Evolutionary conservation across 2,888 invertebrate genomes (phyloP).

Genomic region (Tipula vernalis): DNA sequence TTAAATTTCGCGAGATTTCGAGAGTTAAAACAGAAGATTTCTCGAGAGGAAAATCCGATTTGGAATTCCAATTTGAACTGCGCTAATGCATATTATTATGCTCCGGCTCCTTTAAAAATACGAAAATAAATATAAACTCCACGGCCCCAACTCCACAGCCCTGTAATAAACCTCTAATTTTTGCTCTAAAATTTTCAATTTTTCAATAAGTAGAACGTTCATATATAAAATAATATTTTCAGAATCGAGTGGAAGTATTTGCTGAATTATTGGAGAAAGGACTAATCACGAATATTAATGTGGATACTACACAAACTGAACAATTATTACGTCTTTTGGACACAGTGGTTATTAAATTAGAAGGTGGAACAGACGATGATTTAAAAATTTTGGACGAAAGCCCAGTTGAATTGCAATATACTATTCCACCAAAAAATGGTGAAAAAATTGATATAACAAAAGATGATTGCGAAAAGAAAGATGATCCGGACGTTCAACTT

Average conservation of each 20-base stretch:
- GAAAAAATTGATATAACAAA: conserved; percentile 14
- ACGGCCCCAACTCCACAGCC: too few relatives aligned
- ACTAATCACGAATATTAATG: conserved; percentile 60
- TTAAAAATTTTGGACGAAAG: conserved; percentile 71
- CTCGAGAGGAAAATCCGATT: too few relatives aligned
- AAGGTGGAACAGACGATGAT: conserved; percentile 86
- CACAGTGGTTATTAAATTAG: conserved; percentile 91
- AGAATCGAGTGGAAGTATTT: conserved; percentile 84
- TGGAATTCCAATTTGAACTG: too few relatives aligned
- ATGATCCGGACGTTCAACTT: not conserved
- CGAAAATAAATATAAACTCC: too few relatives aligned
- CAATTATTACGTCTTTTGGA: conserved; percentile 79
- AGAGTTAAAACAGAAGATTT: too few relatives aligned
- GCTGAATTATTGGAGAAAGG: conserved; percentile 64
- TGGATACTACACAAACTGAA: conserved; percentile 77
- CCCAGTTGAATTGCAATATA: conserved; percentile 24
- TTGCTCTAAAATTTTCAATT: too few relatives aligned
- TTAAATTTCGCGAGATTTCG: too few relatives aligned
- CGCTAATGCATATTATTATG: too few relatives aligned
- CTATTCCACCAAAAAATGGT: not conserved
- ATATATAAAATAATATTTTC: conserved; percentile 19
- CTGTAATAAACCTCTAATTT: too few relatives aligned
- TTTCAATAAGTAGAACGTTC: too few relatives aligned
- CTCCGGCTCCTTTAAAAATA: too few relatives aligned
- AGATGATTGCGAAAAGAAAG: conserved; percentile 23